Base-by-base conservation (phyloP, 92 coral and sea anemone genomes). In the Anthopleura xanthogrammica region DNA sequence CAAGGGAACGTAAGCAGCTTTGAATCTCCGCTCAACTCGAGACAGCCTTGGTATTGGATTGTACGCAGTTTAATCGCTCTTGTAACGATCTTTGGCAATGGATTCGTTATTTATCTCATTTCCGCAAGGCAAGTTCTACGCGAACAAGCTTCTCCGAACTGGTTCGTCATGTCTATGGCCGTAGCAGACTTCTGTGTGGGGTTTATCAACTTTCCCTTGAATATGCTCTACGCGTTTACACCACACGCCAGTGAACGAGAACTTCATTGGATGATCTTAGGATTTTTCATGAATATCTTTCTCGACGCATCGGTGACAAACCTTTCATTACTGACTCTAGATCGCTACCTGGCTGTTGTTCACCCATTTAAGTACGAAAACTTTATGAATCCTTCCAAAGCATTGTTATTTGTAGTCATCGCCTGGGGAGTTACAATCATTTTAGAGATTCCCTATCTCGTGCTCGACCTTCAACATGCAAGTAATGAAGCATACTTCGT, bases 121-220 rank as follows among this genome's bases (percentile, higher is more conserved):
- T 78, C 88, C 19, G 43, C 72, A 23, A 48, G 79, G 72, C 57
- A 78, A 70, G 75, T 71, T 52, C 88, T 85, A 1, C 83, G 88
- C 40, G 88, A 85, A 11, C 88, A 85, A 54, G 55, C 88, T 16
- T 85, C 88, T 11, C 88, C 88, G 41, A 85, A 85, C 55, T 85
- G 88, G 88, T 85, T 85, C 17, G 88, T 85, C 48, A 16, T 85
- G 52, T 85, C 88, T 11, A 79, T 85, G 76, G 88, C 88, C 1
- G 72, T 85, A 13, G 88, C 88, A 20, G 88, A 85, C 55, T 85
- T 85, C 40, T 23, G 77, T 17, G 88, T 85, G 16, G 88, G 88
- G 7, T 76, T 76, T 12, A 23, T 85, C 11, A 85, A 85, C 72
- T 85, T 58, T 12, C 88, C 88, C 24, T 29, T 77, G 24, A 85